Percentiles rank a stretch among this genome's conserved stretches.
phyloP scores from a whole-genome alignment of 2,888 invertebrate species.

The Stenurella melanura region DNA sequence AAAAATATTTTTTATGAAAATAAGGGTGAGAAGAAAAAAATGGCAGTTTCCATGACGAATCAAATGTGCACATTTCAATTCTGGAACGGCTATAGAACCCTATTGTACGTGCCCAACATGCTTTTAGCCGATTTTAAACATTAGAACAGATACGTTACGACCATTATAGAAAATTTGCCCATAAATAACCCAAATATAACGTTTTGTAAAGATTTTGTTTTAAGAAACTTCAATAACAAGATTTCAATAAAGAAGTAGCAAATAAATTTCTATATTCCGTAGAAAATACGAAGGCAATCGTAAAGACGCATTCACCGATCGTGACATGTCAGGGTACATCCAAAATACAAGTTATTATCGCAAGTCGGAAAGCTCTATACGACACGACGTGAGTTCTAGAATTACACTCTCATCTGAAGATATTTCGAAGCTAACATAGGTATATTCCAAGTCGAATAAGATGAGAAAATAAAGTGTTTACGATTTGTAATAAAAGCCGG shows the following conservation, averaged over 20 bases:
- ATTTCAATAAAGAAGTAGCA: background rate
- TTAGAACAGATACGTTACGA: no score
- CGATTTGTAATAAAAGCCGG: background rate
- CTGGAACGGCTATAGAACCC: no score
- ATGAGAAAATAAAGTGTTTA: background rate
- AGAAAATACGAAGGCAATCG: background rate
- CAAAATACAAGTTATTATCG: slow-evolving; percentile 3
- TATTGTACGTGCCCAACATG: no score
- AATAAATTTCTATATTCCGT: background rate
- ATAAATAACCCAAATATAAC: no score
- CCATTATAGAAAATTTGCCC: no score
- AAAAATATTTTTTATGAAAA: no score
- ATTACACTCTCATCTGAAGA: slow-evolving; percentile 7
- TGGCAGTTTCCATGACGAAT: no score
- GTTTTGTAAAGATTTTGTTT: no score
- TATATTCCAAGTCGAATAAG: background rate
- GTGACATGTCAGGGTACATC: slow-evolving; percentile 22
- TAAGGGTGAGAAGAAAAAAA: no score
- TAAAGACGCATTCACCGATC: background rate
- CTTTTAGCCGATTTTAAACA: no score
- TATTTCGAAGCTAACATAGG: background rate
- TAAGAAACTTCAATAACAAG: background rate
- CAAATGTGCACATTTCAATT: no score
- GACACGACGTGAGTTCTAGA: slow-evolving; percentile 12
- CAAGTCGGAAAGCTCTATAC: slow-evolving; percentile 11